These are phyloP conservation scores for Hirudinaria manillensis DNA, from an alignment of 2,888 invertebrate species.

Conservation along the genomic window DNA sequence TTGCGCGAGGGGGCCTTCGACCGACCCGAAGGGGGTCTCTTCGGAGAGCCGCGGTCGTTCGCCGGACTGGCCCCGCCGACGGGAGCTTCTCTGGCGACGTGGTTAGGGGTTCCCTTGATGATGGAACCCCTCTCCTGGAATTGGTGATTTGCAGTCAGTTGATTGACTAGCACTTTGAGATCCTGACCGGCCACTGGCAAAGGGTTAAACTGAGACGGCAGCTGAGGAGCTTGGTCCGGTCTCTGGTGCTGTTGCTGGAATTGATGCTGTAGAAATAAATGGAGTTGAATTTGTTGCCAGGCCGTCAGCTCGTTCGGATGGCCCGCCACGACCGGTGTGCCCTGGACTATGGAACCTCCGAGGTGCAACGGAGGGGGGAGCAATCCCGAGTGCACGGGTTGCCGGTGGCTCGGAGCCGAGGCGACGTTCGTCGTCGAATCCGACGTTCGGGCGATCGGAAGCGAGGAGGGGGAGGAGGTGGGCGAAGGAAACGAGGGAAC, in stretches of 20 bases:
- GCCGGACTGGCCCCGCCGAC: constrained; percentile 2
- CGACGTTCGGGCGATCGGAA: not conserved
- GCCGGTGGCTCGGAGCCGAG: not conserved
- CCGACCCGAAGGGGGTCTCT: not conserved
- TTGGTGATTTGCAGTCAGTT: not conserved
- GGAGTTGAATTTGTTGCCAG: constrained; percentile 13
- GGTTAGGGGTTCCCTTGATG: constrained; percentile 16
- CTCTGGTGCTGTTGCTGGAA: constrained; percentile 3
- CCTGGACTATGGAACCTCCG: constrained; percentile 21
- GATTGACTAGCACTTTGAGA: constrained; percentile 1
- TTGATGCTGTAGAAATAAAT: not conserved
- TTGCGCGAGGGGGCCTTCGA: not conserved
- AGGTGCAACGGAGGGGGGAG: not conserved
- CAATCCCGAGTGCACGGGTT: too few relatives aligned
- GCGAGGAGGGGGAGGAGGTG: not conserved
- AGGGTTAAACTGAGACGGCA: not conserved
- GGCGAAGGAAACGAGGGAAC: too few relatives aligned
- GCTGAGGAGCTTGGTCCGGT: not conserved
- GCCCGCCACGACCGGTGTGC: constrained; percentile 16
- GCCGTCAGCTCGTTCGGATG: constrained; percentile 6
- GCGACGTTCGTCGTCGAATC: not conserved
- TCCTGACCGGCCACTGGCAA: not conserved
- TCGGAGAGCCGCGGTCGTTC: not conserved
- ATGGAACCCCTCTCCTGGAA: constrained; percentile 19
- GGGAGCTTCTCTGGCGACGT: not conserved